Base-by-base conservation (phyloP, 2,797 vertebrate species). In the Eulemur mongoz region DNA sequence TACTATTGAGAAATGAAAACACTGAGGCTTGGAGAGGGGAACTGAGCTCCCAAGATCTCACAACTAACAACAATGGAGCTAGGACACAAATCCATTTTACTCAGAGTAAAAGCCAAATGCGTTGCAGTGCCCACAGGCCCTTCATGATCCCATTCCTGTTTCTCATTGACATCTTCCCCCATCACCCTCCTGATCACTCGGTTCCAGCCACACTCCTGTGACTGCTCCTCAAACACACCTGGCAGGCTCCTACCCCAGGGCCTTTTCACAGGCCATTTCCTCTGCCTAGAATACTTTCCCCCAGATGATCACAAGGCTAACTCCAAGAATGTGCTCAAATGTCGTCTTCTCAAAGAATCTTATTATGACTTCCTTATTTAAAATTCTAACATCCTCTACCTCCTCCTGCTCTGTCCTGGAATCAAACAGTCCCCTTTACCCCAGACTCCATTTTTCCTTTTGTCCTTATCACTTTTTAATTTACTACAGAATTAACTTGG, bases 111-210 rank as follows among this genome's bases (percentile, higher is more conserved):
- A 61, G 30, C 52, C 35, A 45, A 40, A 35, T 52, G 54, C 50
- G 2, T 61, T 1, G 3, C 0, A 25, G 35, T 54, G 40, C 30
- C 35, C 43, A 38, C 27, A 45, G 25, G 27, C 4, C 32, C 70
- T 52, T 11, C 0, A 1, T 45, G 18, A 11, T 13, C 25, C 61
- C 9, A 1, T 52, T 20, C 7, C 23, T 32, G 6, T 30, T 0
- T 35, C 12, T 23, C 57, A 25, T 52, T 65, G 32, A 45, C 38
- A 32, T 73, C 12, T 40, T 7, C 18, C 18, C 45, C 30, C 25
- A 4, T 52, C 5, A 22, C 9, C 35, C 57, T 86, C n/a, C 27
- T 20, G 22, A 73, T 67, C 13, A 22, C 48, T 45, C 13, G 12
- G 15, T 32, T 84, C 73, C 48, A 92, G 65, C 30, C 81, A 72